Evolutionary conservation across 1,140 invertebrate species (phyloP), one percentile per base, ranked within the genome.

Genomic region (Popillia japonica): DNA sequence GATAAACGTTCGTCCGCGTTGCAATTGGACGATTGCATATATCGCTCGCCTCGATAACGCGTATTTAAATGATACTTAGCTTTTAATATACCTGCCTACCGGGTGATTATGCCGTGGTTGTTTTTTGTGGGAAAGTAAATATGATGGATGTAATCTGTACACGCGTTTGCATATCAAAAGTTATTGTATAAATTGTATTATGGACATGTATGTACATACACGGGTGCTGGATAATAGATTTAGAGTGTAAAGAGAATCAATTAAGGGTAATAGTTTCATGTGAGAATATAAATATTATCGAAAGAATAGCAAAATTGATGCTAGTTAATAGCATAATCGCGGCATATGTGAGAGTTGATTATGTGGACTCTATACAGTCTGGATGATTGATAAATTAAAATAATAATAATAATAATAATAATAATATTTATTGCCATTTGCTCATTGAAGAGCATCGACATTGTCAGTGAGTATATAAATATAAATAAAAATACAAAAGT

Each of bases 61-160:
- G 82, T 77, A 77, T 79, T 82, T 85, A 83, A 84, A 84, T 81
- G 82, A 80, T 78, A 83, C 82, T 83, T 84, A 85, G 82, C 79
- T 83, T 85, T 84, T 83, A 84, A 84, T 85, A 80, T 81, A 84
- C 82, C 72, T 77, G 78, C 75, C 75, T 78, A 76, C 75, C 44
- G 75, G 22, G 41, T 76, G 22, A 76, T 76, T 42, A 27, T 76
- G 72, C 72, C n/a, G 27, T 7, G 23, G 40, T 40, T 73, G 14
- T 73, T 73, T 73, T 73, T 73, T 40, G 40, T 73, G 72, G 40
- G 27, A 73, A 73, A 40, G 40, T 73, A 73, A 73, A 73, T 73
- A 73, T 68, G 44, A 48, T 48, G 44, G 17, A 48, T 48, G 44
- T 48, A 48, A 48, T 48, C 44, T 48, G 44, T 48, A 48, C 44